Percentiles rank a stretch among this genome's conserved stretches.
Conservation (phyloP, 2,888 invertebrate species). For the Drosophila birchii region DNA sequence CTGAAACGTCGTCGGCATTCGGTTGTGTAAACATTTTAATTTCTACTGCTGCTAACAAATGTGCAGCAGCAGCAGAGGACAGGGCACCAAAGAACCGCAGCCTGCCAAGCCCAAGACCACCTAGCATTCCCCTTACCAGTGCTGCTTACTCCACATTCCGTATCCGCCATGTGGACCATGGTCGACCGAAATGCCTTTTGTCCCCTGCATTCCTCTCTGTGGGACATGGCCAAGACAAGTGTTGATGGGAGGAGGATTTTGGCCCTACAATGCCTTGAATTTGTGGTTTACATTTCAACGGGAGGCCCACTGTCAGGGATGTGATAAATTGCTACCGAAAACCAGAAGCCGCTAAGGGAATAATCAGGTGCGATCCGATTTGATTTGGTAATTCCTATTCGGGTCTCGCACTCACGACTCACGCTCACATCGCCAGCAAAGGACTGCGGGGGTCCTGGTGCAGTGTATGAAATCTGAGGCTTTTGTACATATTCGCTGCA, state of each 20-base stretch:
- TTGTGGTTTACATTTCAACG: conserved; percentile 59
- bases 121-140: conserved; percentile 1
- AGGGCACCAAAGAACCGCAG: conserved; percentile 51
- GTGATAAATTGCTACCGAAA: conserved; percentile 45
- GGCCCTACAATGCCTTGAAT: conserved; percentile 47
- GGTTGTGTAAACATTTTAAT: conserved; percentile 79
- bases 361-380: conserved; percentile 39
- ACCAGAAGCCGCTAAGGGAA: conserved; percentile 2
- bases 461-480: conserved; percentile 66
- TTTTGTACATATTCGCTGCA: conserved; percentile 64
- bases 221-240: conserved; percentile 59
- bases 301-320: conserved; percentile 40
- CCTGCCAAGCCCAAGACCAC: conserved; percentile 35
- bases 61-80: conserved; percentile 51
- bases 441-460: conserved; percentile 38
- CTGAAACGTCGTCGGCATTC: conserved; percentile 71
- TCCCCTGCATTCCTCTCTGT: conserved; percentile 13
- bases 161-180: conserved; percentile 68
- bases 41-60: conserved; percentile 74
- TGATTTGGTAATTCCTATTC: conserved; percentile 21
- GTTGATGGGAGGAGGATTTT: conserved; percentile 52
- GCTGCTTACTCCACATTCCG: conserved; percentile 7
- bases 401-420: conserved; percentile 37
- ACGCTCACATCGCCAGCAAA: conserved; percentile 57
- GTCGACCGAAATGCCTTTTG: conserved; percentile 58